Evolutionary conservation across 2,797 vertebrate genomes (phyloP).

Genomic region (Sebastes itinus): DNA sequence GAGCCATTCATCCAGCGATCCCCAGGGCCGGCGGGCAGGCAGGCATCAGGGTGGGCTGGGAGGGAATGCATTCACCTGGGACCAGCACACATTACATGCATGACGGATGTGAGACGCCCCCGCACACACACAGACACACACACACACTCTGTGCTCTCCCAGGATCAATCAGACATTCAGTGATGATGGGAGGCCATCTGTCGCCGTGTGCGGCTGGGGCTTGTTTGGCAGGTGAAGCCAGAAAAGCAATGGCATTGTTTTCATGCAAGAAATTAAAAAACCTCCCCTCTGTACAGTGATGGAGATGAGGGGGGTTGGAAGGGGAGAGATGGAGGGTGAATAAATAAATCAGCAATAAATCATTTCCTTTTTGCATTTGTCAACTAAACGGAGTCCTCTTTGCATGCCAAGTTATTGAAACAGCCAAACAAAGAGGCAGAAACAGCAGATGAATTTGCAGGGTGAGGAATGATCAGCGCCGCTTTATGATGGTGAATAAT

Average conservation of each 20-base stretch:
- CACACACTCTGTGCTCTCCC: slow-evolving; percentile 45
- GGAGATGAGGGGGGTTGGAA: slow-evolving; percentile 75
- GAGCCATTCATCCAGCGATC: slow-evolving; percentile 78
- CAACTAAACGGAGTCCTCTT: slow-evolving; percentile 81
- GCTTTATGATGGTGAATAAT: slow-evolving; percentile 82
- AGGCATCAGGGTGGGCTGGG: slow-evolving; percentile 61
- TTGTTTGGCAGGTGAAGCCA: slow-evolving; percentile 83
- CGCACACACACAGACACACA: neutral
- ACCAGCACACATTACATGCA: slow-evolving; percentile 75
- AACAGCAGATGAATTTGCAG: slow-evolving; percentile 79
- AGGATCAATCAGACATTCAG: slow-evolving; percentile 88
- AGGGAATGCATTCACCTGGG: slow-evolving; percentile 73
- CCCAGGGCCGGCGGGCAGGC: slow-evolving; percentile 63
- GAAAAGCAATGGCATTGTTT: slow-evolving; percentile 87
- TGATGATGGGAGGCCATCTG: slow-evolving; percentile 86
- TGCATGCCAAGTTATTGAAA: slow-evolving; percentile 85
- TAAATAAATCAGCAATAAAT: slow-evolving; percentile 86
- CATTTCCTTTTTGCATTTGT: slow-evolving; percentile 86
- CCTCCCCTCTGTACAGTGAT: slow-evolving; percentile 78
- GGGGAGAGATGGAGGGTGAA: slow-evolving; percentile 73
- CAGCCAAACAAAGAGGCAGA: slow-evolving; percentile 78
- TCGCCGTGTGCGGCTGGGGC: slow-evolving; percentile 75
- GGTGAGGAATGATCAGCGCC: slow-evolving; percentile 72
- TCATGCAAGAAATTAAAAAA: slow-evolving; percentile 82
- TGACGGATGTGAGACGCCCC: slow-evolving; percentile 73